Base-by-base conservation (phyloP, 2,888 invertebrate genomes). In the Cordilura impudica region DNA sequence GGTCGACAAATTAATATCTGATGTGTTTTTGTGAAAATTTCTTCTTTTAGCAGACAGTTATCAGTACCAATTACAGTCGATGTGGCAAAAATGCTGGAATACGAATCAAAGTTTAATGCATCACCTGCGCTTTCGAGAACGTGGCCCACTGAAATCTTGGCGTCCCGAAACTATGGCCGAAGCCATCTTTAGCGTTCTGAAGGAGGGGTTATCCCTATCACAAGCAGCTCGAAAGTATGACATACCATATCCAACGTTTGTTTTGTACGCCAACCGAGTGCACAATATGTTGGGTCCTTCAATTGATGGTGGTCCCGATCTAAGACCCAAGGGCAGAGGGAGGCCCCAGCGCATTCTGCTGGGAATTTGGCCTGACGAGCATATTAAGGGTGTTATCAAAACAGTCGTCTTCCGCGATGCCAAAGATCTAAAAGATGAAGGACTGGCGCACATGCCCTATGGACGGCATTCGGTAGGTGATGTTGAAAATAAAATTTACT, bases 41-140 rank as follows among this genome's bases (percentile, higher is more conserved):
- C 39, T 31, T 56, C 60, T 79, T 82, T 78, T 83, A 87, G 87
- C 94, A 95, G 96, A 96, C 93, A 96, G 96, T 92, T 97, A 97
- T 93, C 97, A 97, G 91, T 97, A 97, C 91, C 97, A 97, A 90
- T 91, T 97, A 89, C 97, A 97, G 90, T 96, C 96, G 74, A 96
- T 97, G 94, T 97, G 97, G 97, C 97, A 97, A 91, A 97, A 97
- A 90, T 97, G 97, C 90, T 97, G 97, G 97, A 97, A 95, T 90
- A 96, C 96, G 83, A 96, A 96, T 90, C 97, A 97, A 90, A 95
- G 95, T 86, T 92, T 97, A 86, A 96, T 97, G 84, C 97, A 97
- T 91, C 96, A 97, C 89, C 91, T 97, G 87, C 93, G 97, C 84
- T 97, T 97, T 92, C 94, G 97, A 56, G 97, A 97, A 90, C 93